Percentiles rank a stretch among this genome's conserved stretches.
Conservation (phyloP, 2,113 vertebrate genomes). For the Octodon degus region DNA sequence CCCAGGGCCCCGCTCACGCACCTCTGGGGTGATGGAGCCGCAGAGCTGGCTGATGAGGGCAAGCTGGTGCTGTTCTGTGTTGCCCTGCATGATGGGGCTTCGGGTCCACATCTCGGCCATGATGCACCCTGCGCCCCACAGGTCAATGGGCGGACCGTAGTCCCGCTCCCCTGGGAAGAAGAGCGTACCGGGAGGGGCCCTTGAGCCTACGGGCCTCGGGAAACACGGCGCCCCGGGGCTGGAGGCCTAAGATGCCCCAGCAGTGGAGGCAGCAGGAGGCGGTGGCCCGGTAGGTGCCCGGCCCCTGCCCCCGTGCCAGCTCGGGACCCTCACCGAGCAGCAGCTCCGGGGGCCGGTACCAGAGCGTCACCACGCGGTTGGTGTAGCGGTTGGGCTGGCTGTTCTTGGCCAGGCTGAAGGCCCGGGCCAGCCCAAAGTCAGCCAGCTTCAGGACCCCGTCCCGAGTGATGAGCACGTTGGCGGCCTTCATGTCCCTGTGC, state of each 20-base stretch:
- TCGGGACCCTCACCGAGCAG: conserved; percentile 90
- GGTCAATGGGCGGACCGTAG: conserved; percentile 98
- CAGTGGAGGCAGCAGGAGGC: conserved; percentile 31
- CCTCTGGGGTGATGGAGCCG: conserved; percentile 97
- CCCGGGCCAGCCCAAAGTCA: conserved; percentile 96
- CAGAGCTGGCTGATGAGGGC: conserved; percentile 99
- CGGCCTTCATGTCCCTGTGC: conserved; percentile 99
- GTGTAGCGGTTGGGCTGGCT: conserved; percentile 99
- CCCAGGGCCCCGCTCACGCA: conserved; percentile 69
- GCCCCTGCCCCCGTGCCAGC: conserved; percentile 42
- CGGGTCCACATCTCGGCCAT: conserved; percentile 99
- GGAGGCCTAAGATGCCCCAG: conserved; percentile 55
- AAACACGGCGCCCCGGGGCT: conserved; percentile 6
- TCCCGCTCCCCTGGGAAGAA: conserved; percentile 93
- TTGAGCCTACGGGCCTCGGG: conserved; percentile 15
- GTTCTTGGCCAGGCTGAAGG: conserved; percentile 98
- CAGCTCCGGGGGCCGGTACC: conserved; percentile 98
- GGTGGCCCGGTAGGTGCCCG: conserved; percentile 5
- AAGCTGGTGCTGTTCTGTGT: conserved; percentile 98
- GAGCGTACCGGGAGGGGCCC: conserved; percentile 45
- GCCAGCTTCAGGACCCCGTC: conserved; percentile 98
- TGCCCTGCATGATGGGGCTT: conserved; percentile 99
- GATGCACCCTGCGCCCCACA: conserved; percentile 98
- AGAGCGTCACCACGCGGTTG: conserved; percentile 97
- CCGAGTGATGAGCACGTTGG: conserved; percentile 97